Evolutionary conservation across 2,888 invertebrate genomes (phyloP).

Genomic region (Heliconius sara): DNA sequence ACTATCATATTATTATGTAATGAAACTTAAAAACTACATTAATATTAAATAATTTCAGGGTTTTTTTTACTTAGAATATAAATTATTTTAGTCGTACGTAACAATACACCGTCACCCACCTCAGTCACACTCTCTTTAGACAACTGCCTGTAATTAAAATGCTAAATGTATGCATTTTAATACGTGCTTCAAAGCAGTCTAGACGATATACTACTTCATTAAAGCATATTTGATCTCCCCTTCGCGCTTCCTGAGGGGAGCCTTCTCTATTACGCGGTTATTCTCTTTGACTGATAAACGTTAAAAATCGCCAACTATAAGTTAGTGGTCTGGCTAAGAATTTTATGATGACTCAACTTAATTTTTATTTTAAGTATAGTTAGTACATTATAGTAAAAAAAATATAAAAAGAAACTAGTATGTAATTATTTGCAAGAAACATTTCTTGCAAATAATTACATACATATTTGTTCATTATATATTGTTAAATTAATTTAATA

Average conservation of each 20-base stretch:
- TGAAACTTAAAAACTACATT: background rate
- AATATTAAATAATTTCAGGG: background rate
- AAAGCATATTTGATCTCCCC: conserved; percentile 39
- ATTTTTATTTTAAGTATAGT: too few species aligned
- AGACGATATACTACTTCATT: conserved; percentile 39
- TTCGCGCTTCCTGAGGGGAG: conserved; percentile 34
- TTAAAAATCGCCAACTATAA: conserved; percentile 33
- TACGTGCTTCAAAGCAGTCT: conserved; percentile 29
- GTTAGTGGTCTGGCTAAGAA: background rate
- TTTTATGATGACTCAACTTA: background rate
- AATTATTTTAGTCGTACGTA: background rate
- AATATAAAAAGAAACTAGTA: too few species aligned
- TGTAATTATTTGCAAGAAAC: too few species aligned
- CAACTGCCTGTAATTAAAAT: conserved; percentile 35
- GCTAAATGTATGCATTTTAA: conserved; percentile 32
- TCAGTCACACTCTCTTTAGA: conserved; percentile 13
- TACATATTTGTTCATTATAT: background rate
- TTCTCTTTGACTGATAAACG: conserved; percentile 31
- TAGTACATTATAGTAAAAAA: too few species aligned
- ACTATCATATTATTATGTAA: too few species aligned
- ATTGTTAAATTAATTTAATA: background rate
- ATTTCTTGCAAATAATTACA: background rate
- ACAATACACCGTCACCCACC: conserved; percentile 11
- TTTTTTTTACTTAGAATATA: background rate
- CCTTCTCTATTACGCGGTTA: conserved; percentile 29